These are phyloP conservation scores for Podarcis lilfordi DNA, from an alignment of 2,797 vertebrate species.

Conservation along the genomic window DNA sequence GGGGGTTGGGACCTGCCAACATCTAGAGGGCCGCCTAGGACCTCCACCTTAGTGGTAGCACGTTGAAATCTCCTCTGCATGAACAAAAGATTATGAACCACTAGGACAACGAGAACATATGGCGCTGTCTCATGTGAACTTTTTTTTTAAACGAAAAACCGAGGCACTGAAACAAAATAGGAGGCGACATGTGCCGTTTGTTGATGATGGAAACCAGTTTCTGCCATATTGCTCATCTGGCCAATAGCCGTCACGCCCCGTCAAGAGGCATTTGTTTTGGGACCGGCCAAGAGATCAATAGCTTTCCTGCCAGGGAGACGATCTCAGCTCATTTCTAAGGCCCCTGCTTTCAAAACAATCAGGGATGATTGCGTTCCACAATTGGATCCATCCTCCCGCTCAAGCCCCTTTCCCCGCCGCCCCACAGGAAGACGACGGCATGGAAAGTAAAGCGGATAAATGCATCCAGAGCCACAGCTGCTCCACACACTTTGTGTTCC, in stretches of 20 bases:
- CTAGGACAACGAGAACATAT: neutral
- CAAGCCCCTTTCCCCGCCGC: conserved; percentile 12
- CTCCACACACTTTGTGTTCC: conserved; percentile 76
- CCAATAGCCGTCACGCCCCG: conserved; percentile 37
- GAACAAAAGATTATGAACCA: neutral
- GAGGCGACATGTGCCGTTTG: neutral
- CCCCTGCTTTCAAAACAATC: conserved; percentile 69
- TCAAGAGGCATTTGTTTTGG: conserved; percentile 24
- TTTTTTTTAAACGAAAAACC: neutral
- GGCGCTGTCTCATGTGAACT: neutral
- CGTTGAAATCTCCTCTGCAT: no score
- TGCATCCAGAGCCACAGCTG: conserved; percentile 63
- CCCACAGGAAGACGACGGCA: conserved; percentile 59
- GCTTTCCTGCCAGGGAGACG: conserved; percentile 54
- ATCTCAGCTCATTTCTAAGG: conserved; percentile 59
- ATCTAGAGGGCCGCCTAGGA: no score
- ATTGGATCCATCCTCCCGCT: conserved; percentile 56
- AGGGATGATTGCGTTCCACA: conserved; percentile 68
- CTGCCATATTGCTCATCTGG: neutral
- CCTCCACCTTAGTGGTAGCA: neutral
- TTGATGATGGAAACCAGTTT: neutral
- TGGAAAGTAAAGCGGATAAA: conserved; percentile 41
- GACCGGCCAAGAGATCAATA: neutral
- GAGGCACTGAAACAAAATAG: neutral
- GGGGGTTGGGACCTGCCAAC: no score